These are phyloP conservation scores for Scomber japonicus DNA, from an alignment of 2,113 vertebrate species.

Conservation along the genomic window DNA sequence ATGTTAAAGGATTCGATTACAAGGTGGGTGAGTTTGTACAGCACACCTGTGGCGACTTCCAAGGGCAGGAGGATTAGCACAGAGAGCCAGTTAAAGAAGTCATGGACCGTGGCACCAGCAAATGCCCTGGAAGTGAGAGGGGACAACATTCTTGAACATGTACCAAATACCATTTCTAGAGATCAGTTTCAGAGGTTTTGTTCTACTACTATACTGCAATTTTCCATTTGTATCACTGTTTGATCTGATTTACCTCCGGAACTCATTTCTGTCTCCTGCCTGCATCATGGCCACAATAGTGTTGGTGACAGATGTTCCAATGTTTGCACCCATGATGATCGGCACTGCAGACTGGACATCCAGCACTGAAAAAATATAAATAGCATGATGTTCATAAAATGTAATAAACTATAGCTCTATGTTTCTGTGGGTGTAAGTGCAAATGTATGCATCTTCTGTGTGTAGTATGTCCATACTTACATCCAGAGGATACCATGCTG, in stretches of 20 bases:
- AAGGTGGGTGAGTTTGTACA: constrained; percentile 88
- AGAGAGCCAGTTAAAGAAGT: constrained; percentile 98
- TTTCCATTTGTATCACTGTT: fast-evolving
- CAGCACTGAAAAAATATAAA: constrained; percentile 84
- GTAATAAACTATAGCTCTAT: not conserved
- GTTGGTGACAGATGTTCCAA: constrained; percentile 97
- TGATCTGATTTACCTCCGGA: constrained; percentile 89
- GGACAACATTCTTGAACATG: not conserved
- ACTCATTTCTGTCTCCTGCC: constrained; percentile 93
- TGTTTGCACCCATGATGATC: constrained; percentile 98
- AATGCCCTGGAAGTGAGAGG: constrained; percentile 87
- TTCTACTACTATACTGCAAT: too few relatives aligned
- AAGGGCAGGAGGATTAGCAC: constrained; percentile 92
- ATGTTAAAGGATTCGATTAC: constrained; percentile 90
- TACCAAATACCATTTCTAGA: not conserved
- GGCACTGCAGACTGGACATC: constrained; percentile 90
- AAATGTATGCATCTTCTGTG: not conserved
- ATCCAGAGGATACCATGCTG: constrained; percentile 97
- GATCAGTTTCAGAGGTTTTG: too few relatives aligned
- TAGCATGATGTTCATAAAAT: not conserved
- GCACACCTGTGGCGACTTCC: constrained; percentile 89
- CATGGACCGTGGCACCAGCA: constrained; percentile 94
- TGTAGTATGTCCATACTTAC: constrained; percentile 83
- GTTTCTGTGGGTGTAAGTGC: not conserved
- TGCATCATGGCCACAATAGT: constrained; percentile 97